Evolutionary conservation across 2,797 vertebrate genomes (phyloP).

Genomic region (Thalassophryne amazonica): DNA sequence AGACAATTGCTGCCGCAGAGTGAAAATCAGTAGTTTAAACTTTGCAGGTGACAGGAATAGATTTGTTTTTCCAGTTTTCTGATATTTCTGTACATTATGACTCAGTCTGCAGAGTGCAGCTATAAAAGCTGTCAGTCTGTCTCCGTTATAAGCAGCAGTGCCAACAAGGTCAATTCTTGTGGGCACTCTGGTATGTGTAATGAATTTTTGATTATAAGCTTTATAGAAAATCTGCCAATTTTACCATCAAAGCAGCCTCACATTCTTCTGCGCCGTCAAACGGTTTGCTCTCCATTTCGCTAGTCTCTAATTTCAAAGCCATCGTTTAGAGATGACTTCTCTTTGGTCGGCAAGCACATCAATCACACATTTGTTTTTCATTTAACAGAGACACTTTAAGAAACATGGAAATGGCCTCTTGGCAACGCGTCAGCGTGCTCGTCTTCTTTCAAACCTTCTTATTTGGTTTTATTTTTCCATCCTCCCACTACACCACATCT

Average conservation of each 20-base stretch:
- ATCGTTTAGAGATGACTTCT: slow-evolving; percentile 2
- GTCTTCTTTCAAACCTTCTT: slow-evolving; percentile 49
- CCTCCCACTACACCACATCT: slow-evolving; percentile 45
- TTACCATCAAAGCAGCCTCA: slow-evolving; percentile 17
- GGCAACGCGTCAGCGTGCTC: slow-evolving; percentile 25
- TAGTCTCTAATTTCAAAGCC: slow-evolving; percentile 48
- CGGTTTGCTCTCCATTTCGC: slow-evolving; percentile 5
- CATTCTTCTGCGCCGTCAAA: slow-evolving; percentile 11
- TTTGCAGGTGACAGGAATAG: too few relatives aligned
- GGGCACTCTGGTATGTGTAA: too few relatives aligned
- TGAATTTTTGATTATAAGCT: slow-evolving; percentile 12
- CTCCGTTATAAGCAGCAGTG: background rate
- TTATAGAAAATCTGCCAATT: background rate
- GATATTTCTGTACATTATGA: too few relatives aligned
- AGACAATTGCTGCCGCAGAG: too few relatives aligned
- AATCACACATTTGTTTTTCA: slow-evolving; percentile 64
- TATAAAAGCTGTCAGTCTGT: background rate
- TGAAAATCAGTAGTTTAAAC: too few relatives aligned
- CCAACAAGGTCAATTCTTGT: background rate
- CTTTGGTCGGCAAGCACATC: slow-evolving; percentile 37
- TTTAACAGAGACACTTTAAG: slow-evolving; percentile 46
- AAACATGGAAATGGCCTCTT: slow-evolving; percentile 60
- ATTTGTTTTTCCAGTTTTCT: too few relatives aligned
- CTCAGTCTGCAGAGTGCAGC: too few relatives aligned
- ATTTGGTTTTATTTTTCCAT: slow-evolving; percentile 21